These are phyloP conservation scores for Drosophila yakuba DNA, from an alignment of 1,140 invertebrate species.

Conservation along the genomic window DNA sequence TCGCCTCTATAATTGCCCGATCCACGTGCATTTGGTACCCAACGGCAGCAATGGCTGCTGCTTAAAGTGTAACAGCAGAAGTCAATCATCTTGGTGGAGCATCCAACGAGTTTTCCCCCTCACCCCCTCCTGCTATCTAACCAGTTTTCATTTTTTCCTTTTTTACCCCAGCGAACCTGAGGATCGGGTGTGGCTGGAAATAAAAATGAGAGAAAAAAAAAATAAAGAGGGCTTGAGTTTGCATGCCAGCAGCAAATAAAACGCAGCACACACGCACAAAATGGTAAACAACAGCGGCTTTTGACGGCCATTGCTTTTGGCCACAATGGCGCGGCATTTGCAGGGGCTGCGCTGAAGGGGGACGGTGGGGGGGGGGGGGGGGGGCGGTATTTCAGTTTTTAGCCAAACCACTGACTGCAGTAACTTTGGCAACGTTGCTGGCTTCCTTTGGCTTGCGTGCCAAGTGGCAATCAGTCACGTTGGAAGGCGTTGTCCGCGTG, in stretches of 20 bases:
- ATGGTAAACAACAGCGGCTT: slow-evolving; percentile 60
- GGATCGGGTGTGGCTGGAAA: neutral
- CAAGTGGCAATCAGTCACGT: slow-evolving; percentile 80
- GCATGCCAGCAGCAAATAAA: slow-evolving; percentile 81
- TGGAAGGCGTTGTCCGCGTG: slow-evolving; percentile 71
- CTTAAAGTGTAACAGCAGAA: slow-evolving; percentile 77
- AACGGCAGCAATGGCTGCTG: slow-evolving; percentile 40
- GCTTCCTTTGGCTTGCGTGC: slow-evolving; percentile 62
- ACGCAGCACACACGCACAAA: slow-evolving; percentile 71
- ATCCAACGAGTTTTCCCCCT: slow-evolving; percentile 33
- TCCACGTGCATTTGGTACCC: neutral
- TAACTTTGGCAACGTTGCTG: slow-evolving; percentile 43
- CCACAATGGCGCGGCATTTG: slow-evolving; percentile 60
- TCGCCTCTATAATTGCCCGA: neutral
- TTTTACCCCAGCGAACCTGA: neutral
- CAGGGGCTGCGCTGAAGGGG: neutral
- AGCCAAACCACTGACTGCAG: slow-evolving; percentile 35
- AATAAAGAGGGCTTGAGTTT: slow-evolving; percentile 1
- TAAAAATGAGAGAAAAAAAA: no score
- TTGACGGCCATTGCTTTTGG: slow-evolving; percentile 74
- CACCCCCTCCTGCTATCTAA: neutral
- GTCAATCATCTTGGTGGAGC: slow-evolving; percentile 56
- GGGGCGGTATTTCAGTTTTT: neutral
- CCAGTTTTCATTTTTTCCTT: slow-evolving; percentile 18
- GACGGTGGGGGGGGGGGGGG: no score